These are phyloP conservation scores for Drosophila suzukii DNA, from an alignment of 1,140 invertebrate genomes.

Conservation along the genomic window DNA sequence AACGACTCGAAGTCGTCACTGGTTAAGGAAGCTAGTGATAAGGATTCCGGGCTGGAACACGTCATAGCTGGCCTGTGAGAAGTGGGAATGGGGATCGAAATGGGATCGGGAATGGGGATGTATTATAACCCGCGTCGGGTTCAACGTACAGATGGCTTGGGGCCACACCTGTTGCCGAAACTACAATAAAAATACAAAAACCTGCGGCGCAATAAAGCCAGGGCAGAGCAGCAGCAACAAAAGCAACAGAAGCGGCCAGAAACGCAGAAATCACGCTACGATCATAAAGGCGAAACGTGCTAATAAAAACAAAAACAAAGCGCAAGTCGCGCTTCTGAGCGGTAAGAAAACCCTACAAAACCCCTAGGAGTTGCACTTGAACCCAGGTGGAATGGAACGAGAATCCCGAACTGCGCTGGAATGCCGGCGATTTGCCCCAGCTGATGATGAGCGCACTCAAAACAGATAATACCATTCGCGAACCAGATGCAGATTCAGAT, in stretches of 20 bases:
- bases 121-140: constrained; percentile 42
- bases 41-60: constrained; percentile 59
- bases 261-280: constrained; percentile 73
- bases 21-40: constrained; percentile 40
- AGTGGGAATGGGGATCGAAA: background rate
- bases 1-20: constrained; percentile 55
- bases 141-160: constrained; percentile 62
- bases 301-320: constrained; percentile 70
- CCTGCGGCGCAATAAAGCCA: constrained; percentile 68
- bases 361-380: constrained; percentile 44
- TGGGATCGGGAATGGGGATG: background rate
- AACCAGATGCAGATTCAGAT: constrained; percentile 22
- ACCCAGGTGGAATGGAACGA: constrained; percentile 21
- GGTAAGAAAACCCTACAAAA: constrained; percentile 11
- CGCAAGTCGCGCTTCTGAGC: constrained; percentile 11
- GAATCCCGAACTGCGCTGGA: constrained; percentile 28
- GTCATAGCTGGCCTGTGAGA: constrained; percentile 48
- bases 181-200: constrained; percentile 63
- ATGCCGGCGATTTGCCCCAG: constrained; percentile 13
- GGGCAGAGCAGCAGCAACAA: constrained; percentile 46
- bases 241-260: constrained; percentile 51
- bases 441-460: constrained; percentile 9
- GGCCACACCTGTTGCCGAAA: constrained; percentile 79
- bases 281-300: constrained; percentile 77
- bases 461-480: background rate